Percentiles rank a stretch among this genome's conserved stretches.
Conservation (phyloP, 2,113 vertebrate species). For the Chlamydotis undulata region DNA sequence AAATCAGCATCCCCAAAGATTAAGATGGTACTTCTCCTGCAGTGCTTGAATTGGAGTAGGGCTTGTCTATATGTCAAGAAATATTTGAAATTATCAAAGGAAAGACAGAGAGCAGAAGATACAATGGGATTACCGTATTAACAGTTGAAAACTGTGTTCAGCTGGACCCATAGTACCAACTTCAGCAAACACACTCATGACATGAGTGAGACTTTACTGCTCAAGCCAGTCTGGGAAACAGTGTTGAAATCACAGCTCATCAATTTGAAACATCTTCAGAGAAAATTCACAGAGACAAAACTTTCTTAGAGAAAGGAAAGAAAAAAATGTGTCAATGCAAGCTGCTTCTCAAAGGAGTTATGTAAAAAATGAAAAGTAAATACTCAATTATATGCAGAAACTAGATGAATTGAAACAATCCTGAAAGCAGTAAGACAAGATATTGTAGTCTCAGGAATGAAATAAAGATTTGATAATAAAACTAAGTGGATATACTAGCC, state of each 20-base stretch:
- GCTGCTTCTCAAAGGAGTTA: background rate
- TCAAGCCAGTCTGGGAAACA: background rate
- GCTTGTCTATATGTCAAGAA: background rate
- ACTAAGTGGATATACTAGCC: background rate
- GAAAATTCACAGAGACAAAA: conserved; percentile 5
- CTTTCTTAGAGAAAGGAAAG: conserved; percentile 9
- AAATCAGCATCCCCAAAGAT: background rate
- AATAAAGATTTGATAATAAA: conserved; percentile 1
- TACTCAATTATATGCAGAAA: background rate
- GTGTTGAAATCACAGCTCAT: background rate
- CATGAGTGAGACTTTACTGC: background rate
- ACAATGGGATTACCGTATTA: background rate
- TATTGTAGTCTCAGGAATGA: background rate
- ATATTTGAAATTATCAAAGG: background rate
- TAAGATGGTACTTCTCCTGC: background rate
- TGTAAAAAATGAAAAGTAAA: background rate
- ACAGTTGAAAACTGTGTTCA: background rate
- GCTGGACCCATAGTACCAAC: background rate
- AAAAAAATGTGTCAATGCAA: background rate
- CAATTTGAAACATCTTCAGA: background rate
- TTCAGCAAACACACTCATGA: background rate
- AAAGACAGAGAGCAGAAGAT: background rate
- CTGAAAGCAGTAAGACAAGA: conserved; percentile 1
- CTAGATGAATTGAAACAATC: background rate
- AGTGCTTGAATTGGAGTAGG: background rate